Percentiles rank a stretch among this genome's conserved stretches.
Conservation (phyloP, 2,888 invertebrate species). For the Caenorhabditis drosophilae region DNA sequence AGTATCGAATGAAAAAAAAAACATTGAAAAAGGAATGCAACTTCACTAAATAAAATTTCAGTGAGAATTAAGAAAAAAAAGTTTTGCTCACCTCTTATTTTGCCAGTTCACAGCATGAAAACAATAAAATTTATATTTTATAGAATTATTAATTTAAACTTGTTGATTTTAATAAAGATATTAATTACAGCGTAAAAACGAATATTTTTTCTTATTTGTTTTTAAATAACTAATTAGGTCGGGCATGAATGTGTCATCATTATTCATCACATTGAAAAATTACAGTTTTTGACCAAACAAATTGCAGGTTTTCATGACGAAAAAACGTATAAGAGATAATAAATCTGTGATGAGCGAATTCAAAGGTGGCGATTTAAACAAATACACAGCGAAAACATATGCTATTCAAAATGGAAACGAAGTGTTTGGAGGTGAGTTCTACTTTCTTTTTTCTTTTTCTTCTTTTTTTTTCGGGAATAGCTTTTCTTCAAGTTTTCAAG, state of each 20-base stretch:
- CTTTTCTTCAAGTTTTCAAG: background rate
- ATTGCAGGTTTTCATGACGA: conserved; percentile 68
- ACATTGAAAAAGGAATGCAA: background rate
- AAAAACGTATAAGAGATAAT: conserved; percentile 64
- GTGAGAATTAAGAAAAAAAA: background rate
- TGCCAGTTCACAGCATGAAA: background rate
- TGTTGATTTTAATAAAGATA: too few species aligned
- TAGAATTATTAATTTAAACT: background rate
- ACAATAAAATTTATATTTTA: background rate
- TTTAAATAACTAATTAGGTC: too few species aligned
- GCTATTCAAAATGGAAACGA: conserved; percentile 68
- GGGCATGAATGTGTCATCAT: too few species aligned
- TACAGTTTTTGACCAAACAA: too few species aligned
- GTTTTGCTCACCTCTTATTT: too few species aligned
- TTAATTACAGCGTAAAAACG: too few species aligned
- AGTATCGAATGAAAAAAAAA: background rate
- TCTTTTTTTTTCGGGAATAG: background rate
- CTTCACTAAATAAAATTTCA: background rate
- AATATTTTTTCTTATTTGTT: too few species aligned
- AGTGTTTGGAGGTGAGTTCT: conserved; percentile 64
- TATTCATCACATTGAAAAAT: too few species aligned
- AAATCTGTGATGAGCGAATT: conserved; percentile 63
- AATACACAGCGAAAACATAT: conserved; percentile 67
- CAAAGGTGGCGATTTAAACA: conserved; percentile 67
- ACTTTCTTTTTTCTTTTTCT: too few species aligned